Base-by-base conservation (phyloP, 2,113 vertebrate genomes). In the Paracanthobrama guichenoti region DNA sequence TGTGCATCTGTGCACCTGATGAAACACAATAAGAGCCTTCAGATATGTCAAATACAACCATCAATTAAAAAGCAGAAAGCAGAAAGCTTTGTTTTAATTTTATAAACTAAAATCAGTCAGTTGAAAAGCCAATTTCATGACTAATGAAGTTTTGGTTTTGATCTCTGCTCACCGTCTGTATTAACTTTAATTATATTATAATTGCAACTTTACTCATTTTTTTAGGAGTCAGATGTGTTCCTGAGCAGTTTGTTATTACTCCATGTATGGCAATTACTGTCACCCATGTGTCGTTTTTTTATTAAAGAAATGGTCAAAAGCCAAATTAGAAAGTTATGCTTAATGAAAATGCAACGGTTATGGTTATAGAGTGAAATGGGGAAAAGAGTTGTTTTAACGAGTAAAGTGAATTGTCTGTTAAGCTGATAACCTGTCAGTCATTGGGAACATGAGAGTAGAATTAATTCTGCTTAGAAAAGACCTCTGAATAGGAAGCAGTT, bases 101-200 rank as follows among this genome's bases (percentile, higher is more conserved):
- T 46, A 26, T 46, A 26, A 73, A 48, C 69, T 73, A 46, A 73
- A 72, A 73, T 48, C 69, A 73, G 69, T 26, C 42, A 73, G n/a
- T 73, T 26, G 69, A 73, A 73, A 72, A 42, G 55, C 55, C 75
- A 42, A 78, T 60, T 78, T 78, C 60, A 78, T 59, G 31, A 59
- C 26, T 77, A 26, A 53, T 55, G 22, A n/a, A 26, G 69, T 46
- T 72, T 42, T 71, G 22, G 22, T 44, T n/a, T 72, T n/a, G 42
- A 9, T 60, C 75, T 60, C 31, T 76, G 74, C 50, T 76, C 50
- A 76, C 18, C 3, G 48, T 2, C 50, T 35, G 53, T 59, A 42
- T 59, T 24, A 78, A 60, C 31, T 26, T 24, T 35, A 77, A 77
- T 35, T 50, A 26, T 35, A 20, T 57, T 42, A 10, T 22, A 24